Conservation (phyloP, 2,888 invertebrate genomes). For the Polylopha cassiicola region DNA sequence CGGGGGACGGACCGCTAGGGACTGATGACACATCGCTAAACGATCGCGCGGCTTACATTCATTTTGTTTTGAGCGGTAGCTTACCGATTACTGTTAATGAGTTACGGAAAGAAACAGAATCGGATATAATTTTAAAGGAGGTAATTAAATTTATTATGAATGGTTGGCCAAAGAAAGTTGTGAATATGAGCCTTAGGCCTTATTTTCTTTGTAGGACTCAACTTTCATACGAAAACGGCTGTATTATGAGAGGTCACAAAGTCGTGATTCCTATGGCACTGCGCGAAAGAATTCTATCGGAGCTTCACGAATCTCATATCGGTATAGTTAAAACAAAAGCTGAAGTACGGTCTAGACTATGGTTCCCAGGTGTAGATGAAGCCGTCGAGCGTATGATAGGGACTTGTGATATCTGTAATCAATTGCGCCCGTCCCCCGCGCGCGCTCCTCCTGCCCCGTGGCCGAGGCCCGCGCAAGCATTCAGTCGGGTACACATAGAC, state of each 20-base stretch:
- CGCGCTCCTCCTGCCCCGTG: conserved; percentile 17
- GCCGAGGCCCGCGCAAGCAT: conserved; percentile 12
- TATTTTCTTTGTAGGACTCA: conserved; percentile 22
- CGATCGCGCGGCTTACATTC: conserved; percentile 26
- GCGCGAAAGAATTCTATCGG: conserved; percentile 12
- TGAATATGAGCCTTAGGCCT: conserved; percentile 18
- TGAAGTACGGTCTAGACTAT: neutral
- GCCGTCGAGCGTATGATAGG: neutral
- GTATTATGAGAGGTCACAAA: conserved; percentile 29
- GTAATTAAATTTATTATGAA: conserved; percentile 18
- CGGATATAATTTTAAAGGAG: conserved; percentile 14
- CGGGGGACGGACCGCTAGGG: neutral
- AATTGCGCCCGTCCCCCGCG: conserved; percentile 15
- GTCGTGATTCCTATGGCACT: conserved; percentile 26
- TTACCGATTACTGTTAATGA: conserved; percentile 21
- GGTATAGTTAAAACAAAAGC: conserved; percentile 23
- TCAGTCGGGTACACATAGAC: conserved; percentile 27
- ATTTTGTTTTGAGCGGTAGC: conserved; percentile 22
- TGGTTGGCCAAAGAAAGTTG: conserved; percentile 25
- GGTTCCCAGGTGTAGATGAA: conserved; percentile 1
- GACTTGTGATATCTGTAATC: conserved; percentile 12
- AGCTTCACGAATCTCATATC: conserved; percentile 27
- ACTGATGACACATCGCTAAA: neutral
- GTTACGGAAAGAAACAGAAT: conserved; percentile 17
- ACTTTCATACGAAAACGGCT: conserved; percentile 28